phyloP scores from a whole-genome alignment of 2,797 vertebrate species.

The Brachyalestes nurse region DNA sequence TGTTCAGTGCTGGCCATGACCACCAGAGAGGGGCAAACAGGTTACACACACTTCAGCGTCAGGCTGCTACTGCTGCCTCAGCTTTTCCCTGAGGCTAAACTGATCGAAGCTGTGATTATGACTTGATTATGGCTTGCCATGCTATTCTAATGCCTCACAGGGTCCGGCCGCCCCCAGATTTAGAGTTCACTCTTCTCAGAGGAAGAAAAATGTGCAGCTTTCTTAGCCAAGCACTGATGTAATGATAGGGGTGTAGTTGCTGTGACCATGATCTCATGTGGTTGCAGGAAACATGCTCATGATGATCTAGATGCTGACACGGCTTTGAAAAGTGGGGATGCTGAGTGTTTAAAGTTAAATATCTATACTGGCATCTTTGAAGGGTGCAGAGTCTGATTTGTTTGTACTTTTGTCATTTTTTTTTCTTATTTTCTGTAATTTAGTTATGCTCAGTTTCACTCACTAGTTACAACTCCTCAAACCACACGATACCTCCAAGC shows the following conservation, averaged over 20 bases:
- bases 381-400: no score
- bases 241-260: not conserved
- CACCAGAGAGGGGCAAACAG: slow-evolving; percentile 16
- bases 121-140: slow-evolving; percentile 43
- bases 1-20: not conserved
- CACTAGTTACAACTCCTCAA: no score
- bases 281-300: slow-evolving; percentile 27
- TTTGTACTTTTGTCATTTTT: not conserved
- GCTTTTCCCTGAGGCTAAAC: slow-evolving; percentile 32
- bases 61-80: slow-evolving; percentile 49
- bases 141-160: not conserved
- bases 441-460: no score
- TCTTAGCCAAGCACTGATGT: slow-evolving; percentile 29
- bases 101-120: slow-evolving; percentile 24
- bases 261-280: slow-evolving; percentile 22
- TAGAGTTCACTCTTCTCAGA: slow-evolving; percentile 5
- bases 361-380: no score
- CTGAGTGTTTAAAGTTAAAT: no score
- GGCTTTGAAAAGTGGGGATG: not conserved
- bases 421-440: not conserved
- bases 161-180: slow-evolving; percentile 18
- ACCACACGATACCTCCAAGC: no score
- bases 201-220: slow-evolving; percentile 12
- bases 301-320: slow-evolving; percentile 11
- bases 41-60: slow-evolving; percentile 19